A percentile compares a stretch with the other conserved stretches of the same genome.
Evolutionary conservation across 1,140 invertebrate species (phyloP).

Genomic region (Bemisia tabaci): DNA sequence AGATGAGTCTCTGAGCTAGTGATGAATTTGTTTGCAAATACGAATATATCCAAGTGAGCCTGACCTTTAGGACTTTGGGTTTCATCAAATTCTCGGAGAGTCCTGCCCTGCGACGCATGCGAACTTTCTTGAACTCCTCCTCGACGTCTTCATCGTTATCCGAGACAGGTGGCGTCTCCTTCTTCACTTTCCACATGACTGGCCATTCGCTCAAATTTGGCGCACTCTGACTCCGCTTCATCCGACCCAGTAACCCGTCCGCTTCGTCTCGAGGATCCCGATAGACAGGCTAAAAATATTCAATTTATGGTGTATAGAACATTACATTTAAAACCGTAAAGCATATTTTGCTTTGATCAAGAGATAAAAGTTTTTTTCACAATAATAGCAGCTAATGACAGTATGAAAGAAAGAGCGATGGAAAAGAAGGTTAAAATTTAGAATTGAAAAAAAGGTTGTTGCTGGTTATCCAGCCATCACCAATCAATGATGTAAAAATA

Average conservation of each 20-base stretch:
- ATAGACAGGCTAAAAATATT: constrained; percentile 21
- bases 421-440: neutral
- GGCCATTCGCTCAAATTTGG: constrained; percentile 25
- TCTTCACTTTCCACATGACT: constrained; percentile 7
- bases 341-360: too few relatives aligned
- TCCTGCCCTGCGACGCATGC: constrained; percentile 17
- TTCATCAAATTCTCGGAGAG: constrained; percentile 19
- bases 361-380: too few relatives aligned
- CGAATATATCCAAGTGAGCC: too few relatives aligned
- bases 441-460: too few relatives aligned
- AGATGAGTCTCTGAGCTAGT: too few relatives aligned
- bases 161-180: neutral
- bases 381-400: too few relatives aligned
- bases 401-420: too few relatives aligned
- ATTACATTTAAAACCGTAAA: too few relatives aligned
- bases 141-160: constrained; percentile 17
- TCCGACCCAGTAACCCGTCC: neutral
- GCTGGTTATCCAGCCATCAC: too few relatives aligned
- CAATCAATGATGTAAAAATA: too few relatives aligned
- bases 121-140: constrained; percentile 14
- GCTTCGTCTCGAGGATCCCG: constrained; percentile 12
- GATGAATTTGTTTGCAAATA: too few relatives aligned
- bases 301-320: too few relatives aligned
- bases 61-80: constrained; percentile 6
- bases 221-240: constrained; percentile 16